Evolutionary conservation across 2,888 invertebrate genomes (phyloP), one percentile per base, ranked within the genome.

Genomic region (Timema cristinae): DNA sequence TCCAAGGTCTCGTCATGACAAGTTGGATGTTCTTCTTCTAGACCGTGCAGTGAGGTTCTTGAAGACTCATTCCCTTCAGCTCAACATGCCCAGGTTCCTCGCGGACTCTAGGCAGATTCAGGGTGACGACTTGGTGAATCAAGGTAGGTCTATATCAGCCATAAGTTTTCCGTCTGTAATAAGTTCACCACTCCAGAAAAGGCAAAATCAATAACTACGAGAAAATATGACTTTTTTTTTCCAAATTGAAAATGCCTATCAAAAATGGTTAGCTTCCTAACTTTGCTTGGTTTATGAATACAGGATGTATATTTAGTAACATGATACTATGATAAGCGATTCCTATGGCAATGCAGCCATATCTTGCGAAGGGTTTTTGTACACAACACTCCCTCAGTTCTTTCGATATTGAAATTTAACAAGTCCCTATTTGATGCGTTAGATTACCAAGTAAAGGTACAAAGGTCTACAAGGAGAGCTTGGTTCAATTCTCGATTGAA

Each of bases 1-100:
- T 54, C 73, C 76, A 11, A 76, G 75, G 61, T 73, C 75, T 15
- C 75, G 77, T 10, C 75, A 77, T 9, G 72, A 75, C 51, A 75
- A 75, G 69, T 72, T 79, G 9, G 78, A 79, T 67, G 76, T 77
- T n/a, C 73, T 79, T 68, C 75, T 80, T 50, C 77, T 77, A 76
- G 77, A 78, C 67, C 73, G 78, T 51, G 49, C 78, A 15, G 74
- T 75, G 7, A 74, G 77, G 59, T 79, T 80, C 74, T 69, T 79
- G 69, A 73, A 78, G 69, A 76, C 77, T 0, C 78, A 79, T 72
- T 77, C 79, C 32, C 69, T 80, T 78, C 70, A 70, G 61, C 50
- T 75, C 11, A 70, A 75, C 48, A 52, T 73, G 63, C 68, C 74
- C 5, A 66, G 70, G 48, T 54, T 74, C 48, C 49, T 73, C n/a